Conservation (phyloP, 2,888 invertebrate species). For the Himalopsyche japonica region DNA sequence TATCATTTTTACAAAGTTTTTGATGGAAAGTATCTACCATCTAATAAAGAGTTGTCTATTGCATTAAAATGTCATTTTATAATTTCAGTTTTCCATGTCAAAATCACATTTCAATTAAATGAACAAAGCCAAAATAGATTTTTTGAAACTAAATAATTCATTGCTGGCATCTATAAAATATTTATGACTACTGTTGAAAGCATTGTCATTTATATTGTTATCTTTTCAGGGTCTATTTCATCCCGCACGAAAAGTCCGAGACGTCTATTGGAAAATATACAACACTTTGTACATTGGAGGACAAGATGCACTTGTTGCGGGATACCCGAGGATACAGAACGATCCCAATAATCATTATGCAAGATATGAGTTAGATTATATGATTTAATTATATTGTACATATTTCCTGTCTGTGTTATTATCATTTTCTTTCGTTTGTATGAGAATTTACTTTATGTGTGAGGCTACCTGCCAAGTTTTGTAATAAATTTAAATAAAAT, state of each 20-base stretch:
- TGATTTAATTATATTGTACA: background rate
- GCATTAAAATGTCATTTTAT: no score
- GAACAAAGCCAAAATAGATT: slow-evolving; percentile 2
- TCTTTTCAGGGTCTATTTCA: slow-evolving; percentile 90
- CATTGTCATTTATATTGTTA: slow-evolving; percentile 4
- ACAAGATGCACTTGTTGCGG: slow-evolving; percentile 95
- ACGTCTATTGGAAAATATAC: slow-evolving; percentile 99
- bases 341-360: slow-evolving; percentile 93
- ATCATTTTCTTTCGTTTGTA: background rate
- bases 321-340: slow-evolving; percentile 95
- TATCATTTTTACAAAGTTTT: no score
- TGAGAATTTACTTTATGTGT: background rate
- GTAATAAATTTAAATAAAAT: background rate
- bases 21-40: no score
- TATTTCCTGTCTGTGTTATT: background rate
- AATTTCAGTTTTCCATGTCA: no score
- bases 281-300: slow-evolving; percentile 99
- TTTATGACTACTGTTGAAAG: background rate
- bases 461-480: background rate
- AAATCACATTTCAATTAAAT: no score
- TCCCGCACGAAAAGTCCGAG: slow-evolving; percentile 97
- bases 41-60: no score
- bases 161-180: no score
- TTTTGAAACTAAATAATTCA: no score
- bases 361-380: slow-evolving; percentile 92